Evolutionary conservation across 2,113 vertebrate species (phyloP), one percentile per base, ranked within the genome.

Genomic region (Notothenia coriiceps): DNA sequence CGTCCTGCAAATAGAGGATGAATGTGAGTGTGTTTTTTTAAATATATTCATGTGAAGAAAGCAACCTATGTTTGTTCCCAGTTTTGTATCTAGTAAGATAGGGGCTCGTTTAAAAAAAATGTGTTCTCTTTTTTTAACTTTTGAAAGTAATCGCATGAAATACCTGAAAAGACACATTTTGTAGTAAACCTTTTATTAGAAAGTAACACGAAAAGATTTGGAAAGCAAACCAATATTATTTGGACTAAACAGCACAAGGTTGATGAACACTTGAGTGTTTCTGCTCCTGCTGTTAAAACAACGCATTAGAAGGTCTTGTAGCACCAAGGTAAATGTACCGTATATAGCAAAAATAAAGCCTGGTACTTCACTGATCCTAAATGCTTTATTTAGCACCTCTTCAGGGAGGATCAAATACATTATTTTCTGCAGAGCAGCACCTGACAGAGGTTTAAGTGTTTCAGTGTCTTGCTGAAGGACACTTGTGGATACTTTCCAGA

Each of bases 31-130:
- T 22, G n/a, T n/a, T 40, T 54, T 15, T 51, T n/a, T 0, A 18
- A 47, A 40, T 29, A 49, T 44, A 57, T 56, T 44, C 6, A 40
- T 33, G 29, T 17, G 20, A 63, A 82, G 33, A 77, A 49, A 70
- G 25, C 10, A 11, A 47, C 13, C 46, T 2, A 22, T 40, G 35
- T 40, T 40, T 40, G 29, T 29, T 29, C 29, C 29, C 29, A 29
- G 29, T 29, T 29, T 29, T 29, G 3, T 29, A 29, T 29, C 3
- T 29, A 29, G 3, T 40, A 40, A 40, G 35, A 8, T 6, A 40
- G 35, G 35, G 35, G 6, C 35, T 40, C 7, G 35, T 40, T 40
- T 40, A 40, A 29, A 29, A 29, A 29, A 4, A 40, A 40, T 59
- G 17, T 64, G 61, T 72, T 2, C 56, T 59, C 63, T 66, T 25